Base-by-base conservation (phyloP, 2,888 invertebrate species). In the Ennomos fuscantarius region DNA sequence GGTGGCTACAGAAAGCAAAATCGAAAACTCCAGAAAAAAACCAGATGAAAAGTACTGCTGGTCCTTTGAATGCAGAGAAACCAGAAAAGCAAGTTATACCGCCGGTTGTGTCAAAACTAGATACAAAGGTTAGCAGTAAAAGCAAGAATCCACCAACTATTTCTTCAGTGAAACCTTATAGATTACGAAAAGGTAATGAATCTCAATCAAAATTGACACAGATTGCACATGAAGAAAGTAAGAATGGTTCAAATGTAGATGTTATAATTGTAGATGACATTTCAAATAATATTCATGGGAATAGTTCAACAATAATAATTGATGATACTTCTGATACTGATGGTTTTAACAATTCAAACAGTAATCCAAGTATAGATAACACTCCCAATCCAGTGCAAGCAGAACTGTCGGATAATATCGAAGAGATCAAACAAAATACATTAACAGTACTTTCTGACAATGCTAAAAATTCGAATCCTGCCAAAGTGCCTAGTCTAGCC, bases 1-100 rank as follows among this genome's bases (percentile, higher is more conserved):
- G 87, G 40, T 93, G 93, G 93, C 71, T 93, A 8, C 88, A 90
- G 47, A 93, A 93, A 75, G 92, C 93, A 0, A 93, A 93, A 61
- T 89, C 92, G 1, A 92, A 91, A 72, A 91, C 92, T 0, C 92
- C 92, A 47, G 92, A 92, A 57, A 92, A 92, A 74, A 77, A 73
- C 9, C 58, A 49, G 15, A 36, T 15, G 12, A 58, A 53, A 36
- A 11, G 8, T 24, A 8, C 47, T 2, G 36, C 42, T 32, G 33
- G 15, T 13, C 11, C 45, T 15, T 2, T 40, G 9, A 46, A 54
- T 33, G 12, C 12, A n/a, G 52, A 13, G 33, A 59, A 50, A 44
- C 40, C 9, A 32, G 31, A 43, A 37, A 40, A 51, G 39, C 35
- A 13, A 12, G n/a, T 8, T 8, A 33, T 34, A 13, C 1, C 33